These are phyloP conservation scores for Halocynthia aurantium DNA, from an alignment of 23 tunicate species.

Conservation along the genomic window DNA sequence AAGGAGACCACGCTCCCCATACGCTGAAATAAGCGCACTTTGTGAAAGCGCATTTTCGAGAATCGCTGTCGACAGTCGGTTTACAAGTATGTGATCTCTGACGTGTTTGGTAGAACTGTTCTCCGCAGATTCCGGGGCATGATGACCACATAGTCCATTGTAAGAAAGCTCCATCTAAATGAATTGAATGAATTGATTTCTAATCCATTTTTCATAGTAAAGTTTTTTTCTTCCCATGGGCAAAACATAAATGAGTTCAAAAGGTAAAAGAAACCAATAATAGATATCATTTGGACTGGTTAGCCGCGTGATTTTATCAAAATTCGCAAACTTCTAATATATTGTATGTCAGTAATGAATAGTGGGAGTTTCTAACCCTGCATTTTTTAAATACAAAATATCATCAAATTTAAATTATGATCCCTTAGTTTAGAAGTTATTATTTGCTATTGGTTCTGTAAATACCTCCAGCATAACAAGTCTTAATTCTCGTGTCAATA, in stretches of 20 bases:
- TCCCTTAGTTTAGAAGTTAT: neutral
- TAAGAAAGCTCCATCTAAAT: conserved; percentile 33
- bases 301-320: too few relatives aligned
- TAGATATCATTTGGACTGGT: too few relatives aligned
- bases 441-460: neutral
- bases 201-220: too few relatives aligned
- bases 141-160: conserved; percentile 76
- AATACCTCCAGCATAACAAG: conserved; percentile 27
- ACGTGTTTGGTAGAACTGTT: conserved; percentile 40
- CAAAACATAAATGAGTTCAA: too few relatives aligned
- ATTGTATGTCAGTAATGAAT: too few relatives aligned
- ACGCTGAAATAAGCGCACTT: conserved; percentile 66
- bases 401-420: neutral
- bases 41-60: conserved; percentile 17
- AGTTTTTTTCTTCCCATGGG: too few relatives aligned
- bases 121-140: conserved; percentile 62
- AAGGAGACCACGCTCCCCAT: conserved; percentile 80
- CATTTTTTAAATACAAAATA: too few relatives aligned
- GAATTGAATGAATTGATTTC: neutral
- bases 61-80: conserved; percentile 14
- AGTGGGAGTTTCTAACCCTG: too few relatives aligned
- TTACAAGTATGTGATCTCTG: conserved; percentile 60
- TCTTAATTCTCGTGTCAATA: conserved; percentile 6
- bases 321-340: too few relatives aligned
- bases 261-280: too few relatives aligned